phyloP scores from a whole-genome alignment of 2,797 vertebrate genomes.

The Rhinogobio ventralis region DNA sequence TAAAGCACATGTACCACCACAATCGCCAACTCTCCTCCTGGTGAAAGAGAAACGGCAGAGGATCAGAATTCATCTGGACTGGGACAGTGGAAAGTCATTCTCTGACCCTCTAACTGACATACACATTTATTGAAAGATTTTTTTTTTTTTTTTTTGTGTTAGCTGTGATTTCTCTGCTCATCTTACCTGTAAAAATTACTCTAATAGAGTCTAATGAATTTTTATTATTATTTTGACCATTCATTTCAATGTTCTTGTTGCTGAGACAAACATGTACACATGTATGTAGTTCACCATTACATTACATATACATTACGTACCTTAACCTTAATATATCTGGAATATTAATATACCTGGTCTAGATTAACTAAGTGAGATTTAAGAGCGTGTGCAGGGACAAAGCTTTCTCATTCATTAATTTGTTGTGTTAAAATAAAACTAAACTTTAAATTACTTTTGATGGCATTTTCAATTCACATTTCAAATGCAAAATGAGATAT shows the following conservation, averaged over 20 bases:
- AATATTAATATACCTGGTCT: too few relatives aligned
- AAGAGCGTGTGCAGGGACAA: neutral
- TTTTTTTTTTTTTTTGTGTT: constrained; percentile 28
- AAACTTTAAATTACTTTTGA: neutral
- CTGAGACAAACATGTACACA: neutral
- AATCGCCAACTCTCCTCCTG: neutral
- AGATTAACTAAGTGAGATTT: too few relatives aligned
- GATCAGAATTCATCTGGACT: constrained; percentile 58
- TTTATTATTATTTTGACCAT: neutral
- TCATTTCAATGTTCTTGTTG: neutral
- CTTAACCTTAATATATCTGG: neutral
- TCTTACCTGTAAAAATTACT: constrained; percentile 28
- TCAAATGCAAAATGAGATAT: neutral
- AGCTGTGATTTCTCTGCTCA: constrained; percentile 8
- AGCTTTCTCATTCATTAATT: neutral
- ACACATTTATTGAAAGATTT: constrained; percentile 41
- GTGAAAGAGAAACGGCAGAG: constrained; percentile 37
- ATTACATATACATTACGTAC: too few relatives aligned
- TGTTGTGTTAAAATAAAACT: neutral
- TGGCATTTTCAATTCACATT: neutral
- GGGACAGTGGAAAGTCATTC: constrained; percentile 50
- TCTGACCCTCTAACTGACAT: constrained; percentile 49
- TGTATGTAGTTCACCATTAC: neutral
- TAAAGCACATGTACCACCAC: constrained; percentile 16
- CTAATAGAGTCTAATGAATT: neutral